phyloP scores from a whole-genome alignment of 2,797 vertebrate genomes.

The Spea hammondii region DNA sequence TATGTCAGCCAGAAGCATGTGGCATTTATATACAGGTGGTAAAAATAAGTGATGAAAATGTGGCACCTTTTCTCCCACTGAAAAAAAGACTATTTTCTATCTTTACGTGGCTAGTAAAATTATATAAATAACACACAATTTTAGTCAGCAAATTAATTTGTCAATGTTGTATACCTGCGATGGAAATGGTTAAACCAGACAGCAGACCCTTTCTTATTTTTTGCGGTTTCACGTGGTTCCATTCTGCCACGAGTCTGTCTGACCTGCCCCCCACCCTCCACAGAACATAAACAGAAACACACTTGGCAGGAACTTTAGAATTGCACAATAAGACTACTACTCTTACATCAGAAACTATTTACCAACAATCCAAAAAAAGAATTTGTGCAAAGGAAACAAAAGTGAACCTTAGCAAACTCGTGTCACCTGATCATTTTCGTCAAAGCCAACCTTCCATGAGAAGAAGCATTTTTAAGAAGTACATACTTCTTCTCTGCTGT shows the following conservation, averaged over 20 bases:
- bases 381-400: slow-evolving; percentile 12
- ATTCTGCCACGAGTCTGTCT: slow-evolving; percentile 25
- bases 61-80: too few species aligned
- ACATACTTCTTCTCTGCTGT: not conserved
- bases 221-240: slow-evolving; percentile 25
- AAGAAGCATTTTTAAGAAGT: not conserved
- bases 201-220: slow-evolving; percentile 8
- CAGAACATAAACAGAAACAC: slow-evolving; percentile 41
- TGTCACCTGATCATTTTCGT: not conserved
- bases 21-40: too few species aligned
- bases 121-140: too few species aligned
- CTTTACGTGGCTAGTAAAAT: too few species aligned
- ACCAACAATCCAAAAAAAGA: slow-evolving; percentile 49
- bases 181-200: slow-evolving; percentile 2
- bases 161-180: not conserved
- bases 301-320: slow-evolving; percentile 30
- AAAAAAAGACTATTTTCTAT: too few species aligned
- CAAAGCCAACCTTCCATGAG: not conserved
- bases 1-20: too few species aligned
- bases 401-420: slow-evolving; percentile 8
- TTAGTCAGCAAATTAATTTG: too few species aligned
- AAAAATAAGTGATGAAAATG: too few species aligned
- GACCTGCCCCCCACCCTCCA: not conserved
- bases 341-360: slow-evolving; percentile 51
- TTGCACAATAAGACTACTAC: slow-evolving; percentile 41